A percentile compares a stretch with the other conserved stretches of the same genome.
phyloP scores from a whole-genome alignment of 2,888 invertebrate species.

The Acanthopleura granulata region DNA sequence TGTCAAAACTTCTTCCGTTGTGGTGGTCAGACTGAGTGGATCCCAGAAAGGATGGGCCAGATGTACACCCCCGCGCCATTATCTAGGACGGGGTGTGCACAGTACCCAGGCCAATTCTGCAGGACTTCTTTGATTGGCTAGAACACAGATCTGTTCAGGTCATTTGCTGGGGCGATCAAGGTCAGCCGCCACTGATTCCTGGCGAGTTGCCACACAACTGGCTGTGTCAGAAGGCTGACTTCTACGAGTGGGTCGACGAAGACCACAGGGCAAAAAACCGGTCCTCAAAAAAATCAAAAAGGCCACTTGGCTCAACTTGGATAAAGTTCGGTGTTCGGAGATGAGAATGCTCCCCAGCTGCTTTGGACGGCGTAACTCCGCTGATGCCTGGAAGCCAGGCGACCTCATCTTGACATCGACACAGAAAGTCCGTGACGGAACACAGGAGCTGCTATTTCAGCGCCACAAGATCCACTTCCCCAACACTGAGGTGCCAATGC shows the following conservation, averaged over 20 bases:
- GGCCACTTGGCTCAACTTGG: too few species aligned
- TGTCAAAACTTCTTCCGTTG: neutral
- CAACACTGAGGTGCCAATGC: too few species aligned
- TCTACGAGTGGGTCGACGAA: conserved; percentile 18
- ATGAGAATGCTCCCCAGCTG: too few species aligned
- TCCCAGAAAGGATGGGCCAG: conserved; percentile 19
- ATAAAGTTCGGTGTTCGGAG: too few species aligned
- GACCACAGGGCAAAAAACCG: neutral
- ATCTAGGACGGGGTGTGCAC: conserved; percentile 21
- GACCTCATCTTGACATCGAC: too few species aligned
- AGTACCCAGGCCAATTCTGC: conserved; percentile 16
- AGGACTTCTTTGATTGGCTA: conserved; percentile 23
- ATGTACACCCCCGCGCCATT: conserved; percentile 19
- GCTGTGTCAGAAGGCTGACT: conserved; percentile 12
- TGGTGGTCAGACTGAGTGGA: conserved; percentile 5
- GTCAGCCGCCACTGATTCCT: conserved; percentile 24
- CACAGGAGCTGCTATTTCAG: too few species aligned
- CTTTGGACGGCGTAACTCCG: too few species aligned
- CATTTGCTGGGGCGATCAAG: conserved; percentile 25
- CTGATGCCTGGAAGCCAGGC: too few species aligned
- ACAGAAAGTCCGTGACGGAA: too few species aligned
- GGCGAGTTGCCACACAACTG: conserved; percentile 22
- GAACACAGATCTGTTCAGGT: conserved; percentile 19
- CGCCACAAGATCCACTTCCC: too few species aligned
- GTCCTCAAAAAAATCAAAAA: too few species aligned